Evolutionary conservation across 2,797 vertebrate species (phyloP), one percentile per base, ranked within the genome.

Genomic region (Bovichtus variegatus): DNA sequence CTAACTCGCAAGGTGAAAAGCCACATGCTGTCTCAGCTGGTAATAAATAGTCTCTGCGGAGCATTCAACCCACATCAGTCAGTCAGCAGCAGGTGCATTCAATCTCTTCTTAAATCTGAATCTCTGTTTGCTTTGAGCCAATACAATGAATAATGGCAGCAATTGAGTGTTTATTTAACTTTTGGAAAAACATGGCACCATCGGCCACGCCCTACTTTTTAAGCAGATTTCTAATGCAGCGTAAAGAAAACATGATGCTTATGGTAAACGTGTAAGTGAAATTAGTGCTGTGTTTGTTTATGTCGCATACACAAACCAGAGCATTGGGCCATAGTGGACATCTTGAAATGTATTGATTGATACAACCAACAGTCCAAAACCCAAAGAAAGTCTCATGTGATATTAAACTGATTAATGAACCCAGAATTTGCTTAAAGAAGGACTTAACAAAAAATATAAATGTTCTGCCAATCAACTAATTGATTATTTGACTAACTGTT

Each of bases 71-170:
- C 21, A 38, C 43, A 65, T n/a, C n/a, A n/a, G n/a, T 58, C 65
- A 62, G 9, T 63, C 60, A 63, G 19, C 10, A 6, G 47, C 59
- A 34, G 40, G 49, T 77, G 67, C 27, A 3, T 53, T 71, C 31
- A 25, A 12, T 53, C 23, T 61, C 12, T 49, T 38, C 18, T 19
- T 19, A 9, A 57, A 61, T 72, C 27, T 78, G 40, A 77, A 23
- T 31, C 25, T 47, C 13, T 36, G n/a, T 64, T 70, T 74, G 23
- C 23, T 64, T 71, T 38, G 5, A 53, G 38, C 16, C 71, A 64
- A 47, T 46, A 51, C 1, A 41, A 60, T 23, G 9, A 53, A 54
- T 54, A 2, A 10, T 77, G 65, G 12, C 59, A 63, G 44, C 2
- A 1, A 40, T 27, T 2, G 3, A 34, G 5, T 50, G 46, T 23